These are phyloP conservation scores for Notechis scutatus DNA, from an alignment of 2,113 vertebrate species.

Conservation along the genomic window DNA sequence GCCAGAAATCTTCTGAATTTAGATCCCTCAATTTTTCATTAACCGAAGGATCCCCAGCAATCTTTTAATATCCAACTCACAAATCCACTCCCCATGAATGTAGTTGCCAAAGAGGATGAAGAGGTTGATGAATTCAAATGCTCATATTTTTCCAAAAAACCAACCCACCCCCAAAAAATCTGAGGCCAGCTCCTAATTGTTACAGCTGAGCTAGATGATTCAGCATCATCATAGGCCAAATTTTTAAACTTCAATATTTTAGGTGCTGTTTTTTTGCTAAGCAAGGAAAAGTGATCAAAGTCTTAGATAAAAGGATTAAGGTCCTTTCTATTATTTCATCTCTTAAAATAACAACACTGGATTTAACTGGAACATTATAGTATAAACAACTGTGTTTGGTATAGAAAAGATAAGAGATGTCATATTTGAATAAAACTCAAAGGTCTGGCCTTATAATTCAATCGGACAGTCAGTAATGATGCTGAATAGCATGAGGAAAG, in stretches of 20 bases:
- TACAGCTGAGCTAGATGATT: background rate
- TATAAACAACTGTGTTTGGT: background rate
- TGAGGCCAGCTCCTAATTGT: background rate
- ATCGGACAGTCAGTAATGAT: background rate
- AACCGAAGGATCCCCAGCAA: background rate
- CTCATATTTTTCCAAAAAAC: background rate
- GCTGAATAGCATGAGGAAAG: background rate
- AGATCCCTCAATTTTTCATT: background rate
- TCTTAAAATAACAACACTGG: background rate
- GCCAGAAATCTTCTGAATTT: background rate
- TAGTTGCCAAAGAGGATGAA: background rate
- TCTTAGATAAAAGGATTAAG: background rate
- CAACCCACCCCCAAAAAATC: background rate
- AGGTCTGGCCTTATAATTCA: background rate
- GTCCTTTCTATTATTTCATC: background rate
- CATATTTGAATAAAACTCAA: background rate
- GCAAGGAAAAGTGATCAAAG: background rate
- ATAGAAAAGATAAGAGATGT: background rate
- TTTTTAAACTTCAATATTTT: background rate
- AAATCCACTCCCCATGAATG: background rate
- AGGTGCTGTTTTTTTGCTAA: background rate
- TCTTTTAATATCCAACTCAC: background rate
- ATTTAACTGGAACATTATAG: background rate
- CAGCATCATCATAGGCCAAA: background rate
- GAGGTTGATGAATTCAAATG: background rate